Evolutionary conservation across 2,888 invertebrate species (phyloP), one percentile per base, ranked within the genome.

Genomic region (Euphydryas editha): DNA sequence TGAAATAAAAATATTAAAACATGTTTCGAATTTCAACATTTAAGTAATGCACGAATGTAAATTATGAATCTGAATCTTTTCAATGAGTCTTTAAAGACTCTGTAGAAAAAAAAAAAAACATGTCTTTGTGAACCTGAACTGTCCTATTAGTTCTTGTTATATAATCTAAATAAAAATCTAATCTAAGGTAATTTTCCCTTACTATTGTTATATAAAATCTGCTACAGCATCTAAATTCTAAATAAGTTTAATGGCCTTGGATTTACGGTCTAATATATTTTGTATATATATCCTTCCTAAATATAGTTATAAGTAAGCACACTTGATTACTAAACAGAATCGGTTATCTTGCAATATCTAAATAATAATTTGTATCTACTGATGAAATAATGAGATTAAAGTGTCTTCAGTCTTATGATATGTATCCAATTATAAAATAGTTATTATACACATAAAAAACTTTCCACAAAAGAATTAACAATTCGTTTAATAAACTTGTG

Each of bases 251-350:
- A 81, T 72, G 81, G 81, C 81, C 85, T 86, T 80, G 70, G 62
- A 66, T 68, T 74, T 76, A 76, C 75, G 82, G 82, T 82, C 81
- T 85, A 83, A 59, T 60, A 63, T 68, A 65, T 60, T 65, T 59
- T 74, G 69, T 76, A 73, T 70, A n/a, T n/a, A 75, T 79, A 75
- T 73, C 64, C 63, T 73, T 69, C 69, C 30, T 62, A 61, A 60
- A 49, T 63, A 72, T 83, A 81, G 80, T 71, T 71, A n/a, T 87
- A 88, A 86, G 86, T 78, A 81, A 82, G 88, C 89, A 90, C 89
- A 86, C 81, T 79, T 73, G 76, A 76, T 78, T 80, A 81, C 80
- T 84, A 44, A 55, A 56, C 42, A 51, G 60, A 57, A 59, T 37
- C 55, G 62, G 56, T 59, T 61, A 61, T 63, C 56, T 58, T 68